Evolutionary conservation across 1,140 invertebrate genomes (phyloP), one percentile per base, ranked within the genome.

Genomic region (Apis florea): DNA sequence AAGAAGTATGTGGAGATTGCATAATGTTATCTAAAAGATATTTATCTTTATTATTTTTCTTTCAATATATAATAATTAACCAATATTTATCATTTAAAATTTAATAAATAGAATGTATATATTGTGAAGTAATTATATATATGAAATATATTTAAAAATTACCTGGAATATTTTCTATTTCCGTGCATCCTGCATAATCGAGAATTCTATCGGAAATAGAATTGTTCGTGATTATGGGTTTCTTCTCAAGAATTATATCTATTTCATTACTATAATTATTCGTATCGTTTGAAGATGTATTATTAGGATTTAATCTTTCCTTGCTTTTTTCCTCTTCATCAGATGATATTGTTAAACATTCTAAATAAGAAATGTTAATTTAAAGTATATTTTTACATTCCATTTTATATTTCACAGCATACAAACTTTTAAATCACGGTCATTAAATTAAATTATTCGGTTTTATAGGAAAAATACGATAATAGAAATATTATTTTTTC

Each of bases 211-310:
- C 83, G 83, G 82, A 83, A 72, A 86, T 58, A 68, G 88, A 84
- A 74, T 90, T 93, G 69, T 92, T 92, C 9, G 93, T 94, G 59
- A 94, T 94, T n/a, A 94, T 84, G 64, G 94, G 94, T 87, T 95
- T 94, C 83, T 95, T 95, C 69, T 93, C 90, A n/a, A 92, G 85
- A 74, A 93, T 93, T 3, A 86, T 90, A 0, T 90, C 86, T 12
- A 79, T 68, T 61, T 90, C 87, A n/a, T 94, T 90, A 10, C 19
- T 73, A 58, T 82, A 74, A 51, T 75, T 82, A 79, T 24, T 82
- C 72, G 67, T 11, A 66, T 78, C 84, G 69, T 67, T 84, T 56
- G 54, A 51, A 24, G 56, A 40, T 63, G 61, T 26, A 73, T 74
- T 85, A 78, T 82, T 87, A 56, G 58, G 69, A 21, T 58, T 78